Base-by-base conservation (phyloP, 2,797 vertebrate genomes). In the Hyperoplus lanceolatus region DNA sequence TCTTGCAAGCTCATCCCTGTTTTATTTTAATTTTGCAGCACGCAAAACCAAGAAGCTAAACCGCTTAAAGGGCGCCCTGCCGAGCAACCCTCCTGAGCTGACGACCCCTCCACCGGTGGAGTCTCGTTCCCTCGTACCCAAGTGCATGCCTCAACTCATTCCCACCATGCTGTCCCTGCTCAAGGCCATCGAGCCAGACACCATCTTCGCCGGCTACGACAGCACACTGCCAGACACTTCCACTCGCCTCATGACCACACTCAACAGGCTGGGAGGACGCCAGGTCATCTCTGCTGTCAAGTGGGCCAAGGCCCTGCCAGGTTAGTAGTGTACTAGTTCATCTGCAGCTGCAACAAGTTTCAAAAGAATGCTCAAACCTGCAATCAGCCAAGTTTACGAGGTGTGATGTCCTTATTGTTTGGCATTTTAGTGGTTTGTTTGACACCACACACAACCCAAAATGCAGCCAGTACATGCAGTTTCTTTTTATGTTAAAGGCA, bases 261-360 rank as follows among this genome's bases (percentile, higher is more conserved):
- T 99, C 84, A 99, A 99, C 95, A 96, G 97, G 94, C 88, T 99
- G 87, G 98, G 98, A 0, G 98, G 98, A 0, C 95, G 97, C 5
- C 98, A 99, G 86, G 97, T 99, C 77, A 92, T 99, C 57, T 98
- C 98, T 1, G 98, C 97, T 0, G 98, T 99, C 45, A 99, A 99
- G 87, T 99, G 98, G 98, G 98, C 98, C 13, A 99, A 99, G 94
- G 95, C 97, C 0, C 96, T 99, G 82, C 98, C 98, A 96, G 98
- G 98, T 99, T 55, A 62, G 88, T 76, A 2, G 36, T 43, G 10
- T 11, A 3, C 54, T 41, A 14, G 49, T n/a, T 38, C 9, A 46
- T 21, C 3, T 64, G 54, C 42, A 45, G 41, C 46, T 15, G 11
- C 12, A 50, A 36, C 15, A 38, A 14, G 12, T 43, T 62, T 57